phyloP scores from a whole-genome alignment of 2,888 invertebrate species.

The Hydrotaea cyrtoneurina region DNA sequence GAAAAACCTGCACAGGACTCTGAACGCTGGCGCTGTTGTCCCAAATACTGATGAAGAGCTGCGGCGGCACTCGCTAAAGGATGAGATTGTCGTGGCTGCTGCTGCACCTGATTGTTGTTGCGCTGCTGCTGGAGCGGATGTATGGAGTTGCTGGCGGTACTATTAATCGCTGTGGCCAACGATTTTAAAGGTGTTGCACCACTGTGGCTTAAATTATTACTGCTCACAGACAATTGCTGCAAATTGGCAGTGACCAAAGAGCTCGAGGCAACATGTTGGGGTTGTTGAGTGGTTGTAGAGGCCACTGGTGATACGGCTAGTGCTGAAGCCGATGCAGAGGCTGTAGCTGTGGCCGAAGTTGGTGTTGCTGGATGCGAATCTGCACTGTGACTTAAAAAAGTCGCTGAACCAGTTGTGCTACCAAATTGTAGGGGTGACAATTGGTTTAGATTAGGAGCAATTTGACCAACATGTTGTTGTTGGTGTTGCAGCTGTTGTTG shows the following conservation, averaged over 20 bases:
- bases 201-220: constrained; percentile 69
- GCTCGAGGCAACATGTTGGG: constrained; percentile 74
- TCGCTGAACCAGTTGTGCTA: constrained; percentile 68
- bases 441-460: constrained; percentile 76
- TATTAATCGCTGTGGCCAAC: constrained; percentile 48
- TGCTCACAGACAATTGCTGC: constrained; percentile 80
- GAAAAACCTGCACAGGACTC: constrained; percentile 73
- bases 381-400: constrained; percentile 63
- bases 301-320: constrained; percentile 63
- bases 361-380: constrained; percentile 53
- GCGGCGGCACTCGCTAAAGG: constrained; percentile 71
- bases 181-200: constrained; percentile 72
- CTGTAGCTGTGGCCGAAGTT: constrained; percentile 42
- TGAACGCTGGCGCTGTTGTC: constrained; percentile 77
- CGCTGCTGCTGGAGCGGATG: constrained; percentile 58
- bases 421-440: constrained; percentile 77
- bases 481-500: constrained; percentile 61
- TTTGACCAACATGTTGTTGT: constrained; percentile 75
- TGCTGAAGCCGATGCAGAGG: constrained; percentile 43
- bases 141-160: constrained; percentile 47
- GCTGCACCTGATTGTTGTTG: constrained; percentile 63
- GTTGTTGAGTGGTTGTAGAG: constrained; percentile 64
- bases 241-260: constrained; percentile 79
- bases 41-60: constrained; percentile 74
- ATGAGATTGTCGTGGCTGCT: constrained; percentile 68